Base-by-base conservation (phyloP, 2,113 vertebrate genomes). In the Microtus pennsylvanicus region DNA sequence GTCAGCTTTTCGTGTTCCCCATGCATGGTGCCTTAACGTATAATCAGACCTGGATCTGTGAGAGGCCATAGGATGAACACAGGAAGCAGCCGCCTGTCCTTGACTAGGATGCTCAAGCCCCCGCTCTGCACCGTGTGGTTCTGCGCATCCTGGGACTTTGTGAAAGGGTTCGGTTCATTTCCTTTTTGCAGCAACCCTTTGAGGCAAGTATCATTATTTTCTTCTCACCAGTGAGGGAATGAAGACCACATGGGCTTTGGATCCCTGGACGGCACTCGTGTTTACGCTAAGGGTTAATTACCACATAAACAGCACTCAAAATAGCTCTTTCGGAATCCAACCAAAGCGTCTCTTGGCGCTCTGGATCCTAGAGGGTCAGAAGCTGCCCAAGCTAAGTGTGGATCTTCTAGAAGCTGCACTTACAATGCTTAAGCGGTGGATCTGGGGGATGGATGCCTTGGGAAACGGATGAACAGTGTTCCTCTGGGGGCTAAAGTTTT, bases 401-500 rank as follows among this genome's bases (percentile, higher is more conserved):
- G 50, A 24, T 33, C 88, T 82, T 94, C 70, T 90, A 98, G 97
- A 96, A 95, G 98, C 98, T 98, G 98, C 98, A 98, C 98, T 99
- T 99, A 98, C 98, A 97, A 98, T 78, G 93, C 19, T 98, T 98
- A 98, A 99, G 98, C 98, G 98, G 98, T 97, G 65, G 98, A 97
- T 98, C 99, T 98, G 98, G 98, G 99, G 98, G 98, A 99, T 99
- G 98, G 99, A 96, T 97, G 97, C 97, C 99, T 98, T 98, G 99
- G 99, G 97, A 98, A 98, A 98, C 93, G 98, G 99, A 99, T 99
- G 99, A 99, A 99, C 99, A 98, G 65, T 38, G 21, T 33, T 70
- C 52, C 47, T 50, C 19, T 70, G 86, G 47, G 28, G 86, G 69
- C 47, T 74, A 52, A 74, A 74, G 89, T 97, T 98, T 98, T 98